A percentile compares a stretch with the other conserved stretches of the same genome.
These are phyloP conservation scores for Chlorops oryzae DNA, from an alignment of 1,140 invertebrate genomes.

Conservation along the genomic window DNA sequence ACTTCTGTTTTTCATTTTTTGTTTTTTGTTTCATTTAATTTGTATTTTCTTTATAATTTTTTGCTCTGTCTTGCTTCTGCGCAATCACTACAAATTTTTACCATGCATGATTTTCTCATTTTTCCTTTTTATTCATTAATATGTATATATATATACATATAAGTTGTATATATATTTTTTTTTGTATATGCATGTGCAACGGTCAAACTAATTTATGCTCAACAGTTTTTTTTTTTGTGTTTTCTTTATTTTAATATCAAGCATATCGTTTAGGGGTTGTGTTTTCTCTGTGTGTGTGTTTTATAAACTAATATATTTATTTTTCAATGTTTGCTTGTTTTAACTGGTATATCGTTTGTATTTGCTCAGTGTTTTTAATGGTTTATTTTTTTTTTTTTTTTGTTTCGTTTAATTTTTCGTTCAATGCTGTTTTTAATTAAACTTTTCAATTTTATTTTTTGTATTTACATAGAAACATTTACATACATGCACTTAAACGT, in stretches of 20 bases:
- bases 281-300: not conserved
- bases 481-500: not conserved
- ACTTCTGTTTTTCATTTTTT: not conserved
- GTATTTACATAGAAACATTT: too few species aligned
- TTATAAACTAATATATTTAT: too few species aligned
- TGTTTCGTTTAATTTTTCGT: conserved; percentile 6
- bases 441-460: conserved; percentile 24
- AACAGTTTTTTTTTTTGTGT: conserved; percentile 16
- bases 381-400: too few species aligned
- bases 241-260: conserved; percentile 10
- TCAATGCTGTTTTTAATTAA: conserved; percentile 20
- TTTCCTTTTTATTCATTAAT: not conserved
- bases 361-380: too few species aligned
- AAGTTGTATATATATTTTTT: conserved; percentile 18
- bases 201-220: conserved; percentile 40
- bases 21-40: not conserved
- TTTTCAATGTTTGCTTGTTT: too few species aligned
- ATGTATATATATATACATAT: not conserved
- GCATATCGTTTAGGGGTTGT: conserved; percentile 13
- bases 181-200: conserved; percentile 44
- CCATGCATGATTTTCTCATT: not conserved
- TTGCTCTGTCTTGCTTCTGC: too few species aligned
- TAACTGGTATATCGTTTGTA: too few species aligned
- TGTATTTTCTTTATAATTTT: too few species aligned
- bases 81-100: too few species aligned